phyloP scores from a whole-genome alignment of 1,140 invertebrate genomes.

The Hypsibius dujardini region DNA sequence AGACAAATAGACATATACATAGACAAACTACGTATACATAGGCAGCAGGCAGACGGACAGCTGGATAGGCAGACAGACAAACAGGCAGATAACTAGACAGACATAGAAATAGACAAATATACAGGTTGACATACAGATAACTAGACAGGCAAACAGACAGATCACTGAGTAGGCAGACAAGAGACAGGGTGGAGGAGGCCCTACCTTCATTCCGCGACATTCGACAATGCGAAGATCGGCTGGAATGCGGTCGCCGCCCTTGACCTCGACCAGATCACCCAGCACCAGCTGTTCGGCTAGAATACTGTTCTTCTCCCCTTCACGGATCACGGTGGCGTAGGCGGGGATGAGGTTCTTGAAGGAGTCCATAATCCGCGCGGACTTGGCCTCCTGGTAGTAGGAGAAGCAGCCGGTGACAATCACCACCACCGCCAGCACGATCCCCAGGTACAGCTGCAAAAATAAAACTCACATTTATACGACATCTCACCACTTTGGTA shows the following conservation, averaged over 20 bases:
- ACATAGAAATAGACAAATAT: no score
- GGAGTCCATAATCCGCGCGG: slow-evolving; percentile 79
- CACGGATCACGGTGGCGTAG: slow-evolving; percentile 80
- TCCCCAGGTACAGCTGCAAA: slow-evolving; percentile 32
- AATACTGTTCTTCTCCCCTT: slow-evolving; percentile 75
- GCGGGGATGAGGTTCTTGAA: slow-evolving; percentile 87
- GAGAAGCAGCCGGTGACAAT: slow-evolving; percentile 34
- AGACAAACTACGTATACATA: no score
- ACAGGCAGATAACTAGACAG: no score
- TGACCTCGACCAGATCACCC: slow-evolving; percentile 82
- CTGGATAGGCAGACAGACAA: no score
- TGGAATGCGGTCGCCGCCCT: slow-evolving; percentile 81
- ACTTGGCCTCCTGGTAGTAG: slow-evolving; percentile 36
- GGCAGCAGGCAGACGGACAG: no score
- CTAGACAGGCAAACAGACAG: no score
- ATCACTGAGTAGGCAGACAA: no score
- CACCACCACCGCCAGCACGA: slow-evolving; percentile 33
- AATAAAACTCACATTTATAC: not conserved
- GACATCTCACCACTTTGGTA: no score
- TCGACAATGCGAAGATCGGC: slow-evolving; percentile 80
- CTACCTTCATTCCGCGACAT: slow-evolving; percentile 60
- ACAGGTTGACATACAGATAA: no score
- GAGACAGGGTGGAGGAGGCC: no score
- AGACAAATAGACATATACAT: no score
- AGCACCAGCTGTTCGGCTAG: slow-evolving; percentile 73